Base-by-base conservation (phyloP, 2,113 vertebrate species). In the Bolborhynchus lineola region DNA sequence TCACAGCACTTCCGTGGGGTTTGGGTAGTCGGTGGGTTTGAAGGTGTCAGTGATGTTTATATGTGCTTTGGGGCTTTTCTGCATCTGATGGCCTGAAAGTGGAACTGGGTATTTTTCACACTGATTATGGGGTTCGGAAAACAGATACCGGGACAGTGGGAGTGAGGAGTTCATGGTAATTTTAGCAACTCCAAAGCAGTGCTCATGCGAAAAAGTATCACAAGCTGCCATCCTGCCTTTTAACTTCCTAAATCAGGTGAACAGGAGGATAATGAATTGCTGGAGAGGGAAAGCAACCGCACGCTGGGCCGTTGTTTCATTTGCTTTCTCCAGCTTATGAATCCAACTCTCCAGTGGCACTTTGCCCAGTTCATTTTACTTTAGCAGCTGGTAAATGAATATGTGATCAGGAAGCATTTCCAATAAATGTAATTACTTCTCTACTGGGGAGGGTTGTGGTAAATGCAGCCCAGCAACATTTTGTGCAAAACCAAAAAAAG, bases 371-470 rank as follows among this genome's bases (percentile, higher is more conserved):
- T 93, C 79, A 41, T 92, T 96, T 94, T 90, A 85, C 86, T 96
- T 92, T 18, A 96, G 95, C 96, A 96, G 93, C 93, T 97, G 96
- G 77, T 86, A 69, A 97, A 96, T 96, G 92, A 94, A 94, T 96
- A 86, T 74, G 88, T 92, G 94, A 94, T 86, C 93, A 82, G 82
- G 67, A 95, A 95, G 80, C 7, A 2, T 84, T 92, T 92, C 92
- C 95, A 97, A 93, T 96, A 92, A 95, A 95, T 86, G 82, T 64
- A 90, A 97, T 95, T 94, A 90, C 82, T 82, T 52, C 86, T 93
- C 52, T 93, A 65, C 24, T 86, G 64, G 78, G 63, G 89, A 59
- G 75, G 14, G 25, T 3, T 31, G 80, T 57, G 62, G 83, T 62
- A 68, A 92, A 94, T 0, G 23, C 52, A 78, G 35, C 76, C 86